Percentiles rank a stretch among this genome's conserved stretches.
Evolutionary conservation across 2,888 invertebrate genomes (phyloP).

Genomic region (Drosophila antonietae): DNA sequence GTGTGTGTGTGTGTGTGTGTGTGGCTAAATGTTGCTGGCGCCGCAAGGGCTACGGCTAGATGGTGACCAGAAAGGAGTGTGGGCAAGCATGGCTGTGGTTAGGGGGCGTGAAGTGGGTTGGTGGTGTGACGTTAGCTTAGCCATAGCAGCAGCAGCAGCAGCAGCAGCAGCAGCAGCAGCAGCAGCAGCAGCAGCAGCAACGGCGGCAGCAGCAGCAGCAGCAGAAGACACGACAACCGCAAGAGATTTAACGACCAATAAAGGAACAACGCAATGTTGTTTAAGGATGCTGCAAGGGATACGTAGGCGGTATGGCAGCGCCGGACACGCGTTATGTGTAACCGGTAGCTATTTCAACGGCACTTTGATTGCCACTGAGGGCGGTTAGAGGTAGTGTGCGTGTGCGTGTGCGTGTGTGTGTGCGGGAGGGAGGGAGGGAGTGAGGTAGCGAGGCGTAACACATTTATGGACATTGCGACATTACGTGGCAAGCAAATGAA

Average conservation of each 20-base stretch:
- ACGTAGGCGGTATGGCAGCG: conserved; percentile 43
- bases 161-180: not conserved
- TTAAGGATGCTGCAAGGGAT: conserved; percentile 75
- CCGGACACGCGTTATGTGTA: conserved; percentile 76
- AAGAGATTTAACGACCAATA: conserved; percentile 81
- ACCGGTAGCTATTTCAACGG: conserved; percentile 77
- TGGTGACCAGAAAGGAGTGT: conserved; percentile 2
- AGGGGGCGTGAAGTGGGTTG: conserved; percentile 18
- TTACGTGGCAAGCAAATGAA: conserved; percentile 67
- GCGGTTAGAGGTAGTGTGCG: not conserved
- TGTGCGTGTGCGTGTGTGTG: not conserved
- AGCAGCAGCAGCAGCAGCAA: not conserved
- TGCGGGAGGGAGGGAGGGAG: conserved; percentile 24
- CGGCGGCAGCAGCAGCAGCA: not conserved
- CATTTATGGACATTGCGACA: conserved; percentile 70
- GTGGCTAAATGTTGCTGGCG: conserved; percentile 37
- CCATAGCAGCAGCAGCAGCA: not conserved
- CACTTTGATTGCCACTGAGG: conserved; percentile 62
- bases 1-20: not conserved
- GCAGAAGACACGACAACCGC: conserved; percentile 75
- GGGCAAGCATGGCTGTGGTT: not conserved
- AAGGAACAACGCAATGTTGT: conserved; percentile 78
- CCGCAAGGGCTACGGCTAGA: conserved; percentile 10
- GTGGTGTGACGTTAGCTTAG: conserved; percentile 33
- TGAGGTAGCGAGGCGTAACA: conserved; percentile 70